Conservation (phyloP, 2,888 invertebrate species). For the Ptychoptera contaminata region DNA sequence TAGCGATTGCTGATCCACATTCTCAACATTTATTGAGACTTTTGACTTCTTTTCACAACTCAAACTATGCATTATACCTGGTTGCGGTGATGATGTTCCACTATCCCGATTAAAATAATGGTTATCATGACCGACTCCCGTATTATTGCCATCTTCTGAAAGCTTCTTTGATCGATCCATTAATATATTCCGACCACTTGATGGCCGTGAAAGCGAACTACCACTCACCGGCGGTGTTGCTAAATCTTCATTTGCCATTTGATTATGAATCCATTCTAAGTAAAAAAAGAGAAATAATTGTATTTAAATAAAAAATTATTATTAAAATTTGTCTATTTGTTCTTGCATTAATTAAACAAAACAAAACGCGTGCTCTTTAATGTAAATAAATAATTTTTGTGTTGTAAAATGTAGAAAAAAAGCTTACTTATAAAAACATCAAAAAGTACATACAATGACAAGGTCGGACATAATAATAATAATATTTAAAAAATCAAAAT, state of each 20-base stretch:
- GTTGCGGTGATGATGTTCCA: slow-evolving; percentile 31
- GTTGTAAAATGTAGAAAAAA: no score
- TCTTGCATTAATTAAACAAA: not conserved
- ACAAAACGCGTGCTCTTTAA: not conserved
- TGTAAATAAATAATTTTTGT: no score
- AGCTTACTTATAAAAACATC: no score
- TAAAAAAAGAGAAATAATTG: slow-evolving; percentile 3
- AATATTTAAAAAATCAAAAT: no score
- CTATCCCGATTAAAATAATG: slow-evolving; percentile 27
- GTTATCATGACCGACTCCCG: slow-evolving; percentile 19
- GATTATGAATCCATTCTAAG: slow-evolving; percentile 12
- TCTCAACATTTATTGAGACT: slow-evolving; percentile 10
- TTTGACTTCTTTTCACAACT: slow-evolving; percentile 9
- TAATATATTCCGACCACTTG: slow-evolving; percentile 23
- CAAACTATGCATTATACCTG: slow-evolving; percentile 8
- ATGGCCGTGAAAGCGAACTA: slow-evolving; percentile 25
- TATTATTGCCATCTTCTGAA: slow-evolving; percentile 13
- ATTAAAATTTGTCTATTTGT: no score
- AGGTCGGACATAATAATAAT: no score
- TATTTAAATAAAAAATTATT: no score
- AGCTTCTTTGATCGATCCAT: not conserved
- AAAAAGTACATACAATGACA: no score
- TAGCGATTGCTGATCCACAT: not conserved
- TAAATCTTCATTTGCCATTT: slow-evolving; percentile 13
- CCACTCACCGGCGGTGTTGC: slow-evolving; percentile 11